A percentile compares a stretch with the other conserved stretches of the same genome.
These are phyloP conservation scores for Calidris pugnax DNA, from an alignment of 2,113 vertebrate genomes.

Conservation along the genomic window DNA sequence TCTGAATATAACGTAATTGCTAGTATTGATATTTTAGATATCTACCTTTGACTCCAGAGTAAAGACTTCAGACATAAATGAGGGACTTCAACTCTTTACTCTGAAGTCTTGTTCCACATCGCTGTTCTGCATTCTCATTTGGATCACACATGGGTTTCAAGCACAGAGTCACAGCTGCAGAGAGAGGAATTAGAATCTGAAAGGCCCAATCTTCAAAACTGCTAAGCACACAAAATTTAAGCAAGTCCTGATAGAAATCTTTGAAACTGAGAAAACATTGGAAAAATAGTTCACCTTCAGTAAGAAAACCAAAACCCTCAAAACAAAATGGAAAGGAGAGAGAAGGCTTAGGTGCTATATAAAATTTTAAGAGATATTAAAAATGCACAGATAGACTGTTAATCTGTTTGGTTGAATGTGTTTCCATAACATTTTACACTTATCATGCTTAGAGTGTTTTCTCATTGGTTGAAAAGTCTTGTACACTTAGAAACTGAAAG, in stretches of 20 bases:
- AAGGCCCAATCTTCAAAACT: not conserved
- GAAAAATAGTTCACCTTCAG: not conserved
- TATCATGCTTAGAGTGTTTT: not conserved
- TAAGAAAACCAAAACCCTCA: not conserved
- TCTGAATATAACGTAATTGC: not conserved
- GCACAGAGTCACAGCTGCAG: not conserved
- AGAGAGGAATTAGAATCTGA: not conserved
- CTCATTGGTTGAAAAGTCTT: not conserved
- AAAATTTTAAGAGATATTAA: not conserved
- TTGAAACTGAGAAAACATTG: not conserved
- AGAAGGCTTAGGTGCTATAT: not conserved
- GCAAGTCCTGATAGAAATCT: not conserved
- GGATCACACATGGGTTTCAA: not conserved
- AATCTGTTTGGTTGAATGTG: not conserved
- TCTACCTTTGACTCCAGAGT: not conserved
- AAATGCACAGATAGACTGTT: not conserved
- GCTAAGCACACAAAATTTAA: not conserved
- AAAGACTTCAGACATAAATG: not conserved
- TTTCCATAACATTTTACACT: not conserved
- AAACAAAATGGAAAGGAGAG: not conserved
- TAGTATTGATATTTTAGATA: not conserved
- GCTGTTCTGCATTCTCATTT: not conserved
- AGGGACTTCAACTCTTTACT: not conserved
- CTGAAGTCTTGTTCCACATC: not conserved
- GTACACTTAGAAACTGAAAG: not conserved